These are phyloP conservation scores for Macaria liturata DNA, from an alignment of 2,888 invertebrate genomes.

Conservation along the genomic window DNA sequence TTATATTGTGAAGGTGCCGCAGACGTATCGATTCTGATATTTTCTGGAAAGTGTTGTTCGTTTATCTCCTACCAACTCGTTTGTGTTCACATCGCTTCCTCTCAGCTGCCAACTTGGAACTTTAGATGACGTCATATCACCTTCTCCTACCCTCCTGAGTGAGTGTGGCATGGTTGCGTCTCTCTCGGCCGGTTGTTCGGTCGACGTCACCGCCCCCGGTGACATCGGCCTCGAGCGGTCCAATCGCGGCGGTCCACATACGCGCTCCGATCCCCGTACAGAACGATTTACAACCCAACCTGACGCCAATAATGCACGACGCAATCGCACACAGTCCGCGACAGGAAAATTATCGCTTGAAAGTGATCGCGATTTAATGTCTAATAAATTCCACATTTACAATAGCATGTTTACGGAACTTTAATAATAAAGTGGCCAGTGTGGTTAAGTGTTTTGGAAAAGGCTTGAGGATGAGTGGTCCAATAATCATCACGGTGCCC, in stretches of 20 bases:
- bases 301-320: constrained; percentile 70
- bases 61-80: constrained; percentile 8
- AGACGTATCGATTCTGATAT: neutral
- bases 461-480: constrained; percentile 71
- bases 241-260: constrained; percentile 71
- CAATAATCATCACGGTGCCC: constrained; percentile 79
- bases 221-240: constrained; percentile 37
- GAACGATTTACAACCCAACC: constrained; percentile 54
- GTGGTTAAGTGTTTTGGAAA: constrained; percentile 48
- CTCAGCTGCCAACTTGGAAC: constrained; percentile 18
- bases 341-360: constrained; percentile 55
- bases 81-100: constrained; percentile 4
- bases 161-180: constrained; percentile 7
- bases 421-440: constrained; percentile 47
- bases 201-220: constrained; percentile 44
- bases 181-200: constrained; percentile 39
- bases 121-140: constrained; percentile 17
- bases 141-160: constrained; percentile 4
- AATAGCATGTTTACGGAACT: constrained; percentile 61
- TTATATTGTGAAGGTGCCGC: too few species aligned
- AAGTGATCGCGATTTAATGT: constrained; percentile 55
- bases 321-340: constrained; percentile 58
- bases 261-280: constrained; percentile 51
- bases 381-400: constrained; percentile 35
- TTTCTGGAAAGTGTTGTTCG: constrained; percentile 16